Base-by-base conservation (phyloP, 2,888 invertebrate species). In the Boloria selene region DNA sequence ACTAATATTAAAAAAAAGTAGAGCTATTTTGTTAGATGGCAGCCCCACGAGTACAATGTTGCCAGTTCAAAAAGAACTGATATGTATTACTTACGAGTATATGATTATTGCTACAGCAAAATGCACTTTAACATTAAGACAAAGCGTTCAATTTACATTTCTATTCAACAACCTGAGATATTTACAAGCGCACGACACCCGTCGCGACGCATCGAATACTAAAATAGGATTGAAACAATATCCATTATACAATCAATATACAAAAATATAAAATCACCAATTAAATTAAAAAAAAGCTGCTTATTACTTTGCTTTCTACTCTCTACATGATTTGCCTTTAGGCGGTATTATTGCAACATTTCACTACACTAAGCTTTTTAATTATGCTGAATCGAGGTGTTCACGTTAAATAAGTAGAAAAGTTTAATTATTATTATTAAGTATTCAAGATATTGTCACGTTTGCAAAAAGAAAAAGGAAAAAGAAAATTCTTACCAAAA, bases 271-370 rank as follows among this genome's bases (percentile, higher is more conserved):
- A 86, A 86, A 86, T 82, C 78, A 79, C 79, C 78, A 79, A 79
- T 84, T 80, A 83, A 84, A 85, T 82, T 50, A 18, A 55, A 26
- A 81, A 82, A 79, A 79, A 76, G 76, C 74, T 76, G 79, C 75
- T 78, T 80, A 85, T 77, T 74, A 76, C 74, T 78, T 76, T n/a
- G 50, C 74, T 74, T 73, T 75, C 72, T 75, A 74, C 72, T 73
- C 71, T 71, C 75, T 75, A 74, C 54, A 70, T 58, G 66, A 73
- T 74, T 76, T 79, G 87, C 87, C 87, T 87, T 79, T 77, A 89
- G 88, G 88, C 88, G 74, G n/a, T 73, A 77, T 85, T 90, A 90
- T 90, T 90, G 90, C 90, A 90, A 87, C 88, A 72, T 77, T 75
- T 86, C 74, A 87, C 86, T 87, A 87, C 75, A 79, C 76, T 85